These are phyloP conservation scores for Pelobates fuscus DNA, from an alignment of 2,113 vertebrate genomes.

Conservation along the genomic window DNA sequence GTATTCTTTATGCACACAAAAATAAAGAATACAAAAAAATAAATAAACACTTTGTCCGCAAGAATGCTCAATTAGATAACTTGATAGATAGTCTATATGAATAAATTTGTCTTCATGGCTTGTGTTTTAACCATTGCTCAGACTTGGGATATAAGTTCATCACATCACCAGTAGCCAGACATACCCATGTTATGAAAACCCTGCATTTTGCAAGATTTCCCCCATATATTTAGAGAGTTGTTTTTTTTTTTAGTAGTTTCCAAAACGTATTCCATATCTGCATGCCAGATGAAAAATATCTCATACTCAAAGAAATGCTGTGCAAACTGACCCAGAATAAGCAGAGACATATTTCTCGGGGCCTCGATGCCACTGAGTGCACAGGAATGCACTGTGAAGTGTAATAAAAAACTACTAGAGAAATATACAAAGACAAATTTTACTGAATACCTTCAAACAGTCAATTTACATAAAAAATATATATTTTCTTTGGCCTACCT, in stretches of 20 bases:
- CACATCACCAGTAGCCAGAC: too few relatives aligned
- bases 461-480: slow-evolving; percentile 25
- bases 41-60: too few relatives aligned
- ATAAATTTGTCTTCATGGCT: too few relatives aligned
- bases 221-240: too few relatives aligned
- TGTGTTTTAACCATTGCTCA: too few relatives aligned
- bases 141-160: too few relatives aligned
- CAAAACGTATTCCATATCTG: slow-evolving; percentile 11
- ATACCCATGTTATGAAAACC: too few relatives aligned
- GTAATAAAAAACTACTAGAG: slow-evolving; percentile 19
- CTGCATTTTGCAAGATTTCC: too few relatives aligned
- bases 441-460: slow-evolving; percentile 19
- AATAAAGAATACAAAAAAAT: too few relatives aligned
- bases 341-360: not conserved
- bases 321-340: slow-evolving; percentile 14
- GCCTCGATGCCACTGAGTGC: slow-evolving; percentile 28
- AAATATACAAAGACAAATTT: slow-evolving; percentile 38
- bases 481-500: slow-evolving; percentile 30
- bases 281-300: not conserved
- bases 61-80: too few relatives aligned
- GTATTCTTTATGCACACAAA: too few relatives aligned
- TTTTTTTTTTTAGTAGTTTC: not conserved
- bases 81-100: too few relatives aligned
- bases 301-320: slow-evolving; percentile 9
- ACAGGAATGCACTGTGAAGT: slow-evolving; percentile 29